Evolutionary conservation across 1,140 invertebrate species (phyloP), one percentile per base, ranked within the genome.

Genomic region (Ceratoteleas bidentatus): DNA sequence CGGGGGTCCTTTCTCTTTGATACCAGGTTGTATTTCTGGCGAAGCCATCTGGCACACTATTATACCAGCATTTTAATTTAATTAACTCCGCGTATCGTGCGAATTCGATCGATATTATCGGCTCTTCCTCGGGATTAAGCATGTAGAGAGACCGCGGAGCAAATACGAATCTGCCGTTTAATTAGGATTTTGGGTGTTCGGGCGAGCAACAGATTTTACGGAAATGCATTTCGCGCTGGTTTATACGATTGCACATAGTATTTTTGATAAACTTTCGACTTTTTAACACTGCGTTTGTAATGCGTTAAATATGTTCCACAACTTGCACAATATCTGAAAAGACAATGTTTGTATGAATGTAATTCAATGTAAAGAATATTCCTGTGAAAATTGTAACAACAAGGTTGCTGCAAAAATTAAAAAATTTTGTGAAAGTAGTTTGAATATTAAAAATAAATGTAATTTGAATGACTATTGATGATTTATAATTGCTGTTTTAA

Each of bases 61-160:
- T 90, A 90, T 88, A 90, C 86, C 87, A 90, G 89, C 89, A 90
- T 91, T 91, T 91, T 90, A 90, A 91, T 91, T 90, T 90, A 91
- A 91, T 91, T 90, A 89, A 90, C 89, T 91, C 82, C 84, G 80
- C 87, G 83, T 81, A 84, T 83, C 80, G 81, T 84, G 87, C 86
- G 83, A 84, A 88, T 88, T 85, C 87, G 88, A 89, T 91, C 88
- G 89, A 91, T 91, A 90, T 91, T 91, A 91, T 91, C 88, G 87
- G 88, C 84, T 85, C 86, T 89, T 88, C 85, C 81, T 78, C 68
- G 76, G 89, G 88, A 91, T 91, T 91, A 91, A 90, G 86, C 88
- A 86, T 90, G 90, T 90, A 78, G 78, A 81, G 82, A 77, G 82
- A 77, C 76, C 66, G 62, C 72, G 81, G 77, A 83, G 81, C 83